These are phyloP conservation scores for Erinaceus europaeus DNA, from an alignment of 2,113 vertebrate genomes.

Conservation along the genomic window DNA sequence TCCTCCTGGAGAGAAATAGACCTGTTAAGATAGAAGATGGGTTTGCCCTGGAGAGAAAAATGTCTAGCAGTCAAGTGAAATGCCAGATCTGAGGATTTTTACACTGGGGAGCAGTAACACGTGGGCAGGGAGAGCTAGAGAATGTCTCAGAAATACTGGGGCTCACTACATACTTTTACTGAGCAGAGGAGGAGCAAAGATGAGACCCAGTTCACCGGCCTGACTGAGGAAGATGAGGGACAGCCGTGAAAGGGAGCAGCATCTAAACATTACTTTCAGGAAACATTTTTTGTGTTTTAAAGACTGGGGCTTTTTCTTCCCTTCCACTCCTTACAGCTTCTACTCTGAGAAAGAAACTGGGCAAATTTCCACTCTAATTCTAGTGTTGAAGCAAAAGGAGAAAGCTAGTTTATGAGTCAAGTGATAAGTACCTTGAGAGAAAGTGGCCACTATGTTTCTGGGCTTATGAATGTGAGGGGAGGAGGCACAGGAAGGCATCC, in stretches of 20 bases:
- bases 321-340: neutral
- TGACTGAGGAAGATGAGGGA: neutral
- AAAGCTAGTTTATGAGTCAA: neutral
- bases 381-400: neutral
- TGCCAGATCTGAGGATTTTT: neutral
- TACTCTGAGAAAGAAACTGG: neutral
- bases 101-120: neutral
- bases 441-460: neutral
- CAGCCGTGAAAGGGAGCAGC: too few species aligned
- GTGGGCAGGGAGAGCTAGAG: neutral
- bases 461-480: neutral
- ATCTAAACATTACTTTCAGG: neutral
- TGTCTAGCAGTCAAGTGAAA: neutral
- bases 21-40: neutral
- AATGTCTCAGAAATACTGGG: too few species aligned
- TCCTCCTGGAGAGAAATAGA: neutral
- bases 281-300: neutral
- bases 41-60: neutral
- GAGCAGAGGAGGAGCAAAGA: neutral
- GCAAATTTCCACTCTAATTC: neutral
- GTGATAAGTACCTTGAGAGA: neutral
- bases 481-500: neutral
- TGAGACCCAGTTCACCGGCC: too few species aligned
- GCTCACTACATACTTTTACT: neutral
- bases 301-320: neutral